Percentiles rank a stretch among this genome's conserved stretches.
Conservation (phyloP, 2,113 vertebrate species). For the Eulemur macaco region DNA sequence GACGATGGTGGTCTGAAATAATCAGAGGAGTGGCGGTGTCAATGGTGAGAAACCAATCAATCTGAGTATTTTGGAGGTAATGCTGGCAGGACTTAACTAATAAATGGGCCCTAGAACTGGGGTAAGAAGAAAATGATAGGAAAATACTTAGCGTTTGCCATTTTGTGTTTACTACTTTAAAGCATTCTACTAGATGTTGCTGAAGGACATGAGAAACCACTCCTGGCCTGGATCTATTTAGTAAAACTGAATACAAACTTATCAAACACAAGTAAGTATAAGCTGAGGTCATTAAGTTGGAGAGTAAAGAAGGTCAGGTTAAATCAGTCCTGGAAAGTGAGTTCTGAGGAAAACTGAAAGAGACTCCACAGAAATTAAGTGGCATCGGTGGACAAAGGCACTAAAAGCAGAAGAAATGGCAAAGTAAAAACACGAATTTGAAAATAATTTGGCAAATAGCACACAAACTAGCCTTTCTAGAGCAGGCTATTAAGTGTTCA, state of each 20-base stretch:
- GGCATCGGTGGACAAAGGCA: background rate
- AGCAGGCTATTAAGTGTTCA: background rate
- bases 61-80: background rate
- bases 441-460: conserved; percentile 3
- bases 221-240: background rate
- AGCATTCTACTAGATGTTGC: background rate
- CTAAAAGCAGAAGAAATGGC: conserved; percentile 16
- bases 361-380: background rate
- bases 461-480: background rate
- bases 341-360: background rate
- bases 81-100: background rate
- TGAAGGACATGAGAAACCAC: background rate
- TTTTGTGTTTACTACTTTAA: background rate
- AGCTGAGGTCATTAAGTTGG: conserved; percentile 19
- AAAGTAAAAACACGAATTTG: conserved; percentile 29
- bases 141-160: background rate
- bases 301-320: background rate
- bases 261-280: background rate
- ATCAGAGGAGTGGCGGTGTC: background rate
- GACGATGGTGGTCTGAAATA: background rate
- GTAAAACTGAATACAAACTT: conserved; percentile 10
- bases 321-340: conserved; percentile 31
- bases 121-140: background rate
- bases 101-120: background rate
- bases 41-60: background rate